These are phyloP conservation scores for Tachysurus fulvidraco DNA, from an alignment of 2,113 vertebrate genomes.

Conservation along the genomic window DNA sequence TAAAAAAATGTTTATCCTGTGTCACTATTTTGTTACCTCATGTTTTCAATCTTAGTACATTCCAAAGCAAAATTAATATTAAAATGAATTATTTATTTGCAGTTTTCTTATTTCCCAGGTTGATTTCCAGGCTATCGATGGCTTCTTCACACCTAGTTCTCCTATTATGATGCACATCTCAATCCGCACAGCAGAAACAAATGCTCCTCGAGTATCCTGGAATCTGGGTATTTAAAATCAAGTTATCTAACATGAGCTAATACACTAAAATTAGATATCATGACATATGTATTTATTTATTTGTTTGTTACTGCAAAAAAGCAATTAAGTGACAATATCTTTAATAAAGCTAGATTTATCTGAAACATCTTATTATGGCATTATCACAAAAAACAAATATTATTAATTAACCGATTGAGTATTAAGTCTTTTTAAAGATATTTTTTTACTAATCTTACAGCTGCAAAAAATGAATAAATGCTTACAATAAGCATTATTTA, in stretches of 20 bases:
- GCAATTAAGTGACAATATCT: not conserved
- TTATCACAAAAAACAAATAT: not conserved
- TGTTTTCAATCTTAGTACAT: not conserved
- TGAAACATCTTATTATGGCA: not conserved
- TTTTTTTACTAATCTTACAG: no score
- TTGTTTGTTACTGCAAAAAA: not conserved
- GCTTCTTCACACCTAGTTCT: conserved; percentile 64
- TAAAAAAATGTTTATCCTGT: not conserved
- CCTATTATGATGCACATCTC: conserved; percentile 75
- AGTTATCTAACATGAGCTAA: not conserved
- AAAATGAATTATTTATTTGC: not conserved
- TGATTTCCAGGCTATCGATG: conserved; percentile 78
- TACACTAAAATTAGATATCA: not conserved
- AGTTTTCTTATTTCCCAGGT: conserved; percentile 59
- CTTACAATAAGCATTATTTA: no score
- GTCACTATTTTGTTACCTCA: not conserved
- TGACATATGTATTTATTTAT: not conserved
- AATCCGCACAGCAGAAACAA: conserved; percentile 68
- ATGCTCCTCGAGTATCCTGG: conserved; percentile 73
- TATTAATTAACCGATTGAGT: not conserved
- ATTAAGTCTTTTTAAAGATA: not conserved
- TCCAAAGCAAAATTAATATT: not conserved
- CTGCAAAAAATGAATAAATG: no score
- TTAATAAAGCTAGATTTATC: not conserved
- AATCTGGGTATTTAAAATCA: conserved; percentile 65